phyloP scores from a whole-genome alignment of 2,113 vertebrate species.

The Pseudonaja textilis region DNA sequence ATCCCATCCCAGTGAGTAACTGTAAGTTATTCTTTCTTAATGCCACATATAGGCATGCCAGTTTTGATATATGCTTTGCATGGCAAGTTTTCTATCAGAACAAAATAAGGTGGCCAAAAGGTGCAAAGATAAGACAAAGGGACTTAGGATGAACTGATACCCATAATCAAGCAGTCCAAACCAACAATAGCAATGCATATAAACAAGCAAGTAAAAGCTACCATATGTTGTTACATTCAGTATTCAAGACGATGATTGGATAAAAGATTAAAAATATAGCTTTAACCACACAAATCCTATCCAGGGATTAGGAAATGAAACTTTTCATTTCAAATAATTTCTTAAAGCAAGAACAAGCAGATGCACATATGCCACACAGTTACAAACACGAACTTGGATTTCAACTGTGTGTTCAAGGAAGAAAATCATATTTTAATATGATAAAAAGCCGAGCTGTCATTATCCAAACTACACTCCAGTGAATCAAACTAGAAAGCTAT shows the following conservation, averaged over 20 bases:
- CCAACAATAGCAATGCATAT: neutral
- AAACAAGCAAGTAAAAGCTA: neutral
- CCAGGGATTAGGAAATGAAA: neutral
- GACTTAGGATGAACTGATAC: neutral
- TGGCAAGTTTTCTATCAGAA: neutral
- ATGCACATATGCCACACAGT: neutral
- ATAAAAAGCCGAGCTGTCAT: neutral
- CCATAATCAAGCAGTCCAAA: neutral
- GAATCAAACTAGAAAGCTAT: neutral
- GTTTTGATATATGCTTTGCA: neutral
- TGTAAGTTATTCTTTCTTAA: neutral
- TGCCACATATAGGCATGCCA: neutral
- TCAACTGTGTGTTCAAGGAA: neutral
- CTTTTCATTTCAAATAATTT: neutral
- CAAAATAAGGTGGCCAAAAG: neutral
- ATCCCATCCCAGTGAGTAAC: neutral
- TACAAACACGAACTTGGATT: neutral
- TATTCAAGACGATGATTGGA: neutral
- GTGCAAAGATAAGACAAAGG: neutral
- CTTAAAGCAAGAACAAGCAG: neutral
- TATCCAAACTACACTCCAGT: neutral
- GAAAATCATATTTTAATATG: neutral
- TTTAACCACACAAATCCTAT: neutral
- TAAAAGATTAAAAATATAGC: neutral
- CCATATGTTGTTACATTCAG: neutral